These are phyloP conservation scores for Luffia ferchaultella DNA, from an alignment of 2,888 invertebrate species.

Conservation along the genomic window DNA sequence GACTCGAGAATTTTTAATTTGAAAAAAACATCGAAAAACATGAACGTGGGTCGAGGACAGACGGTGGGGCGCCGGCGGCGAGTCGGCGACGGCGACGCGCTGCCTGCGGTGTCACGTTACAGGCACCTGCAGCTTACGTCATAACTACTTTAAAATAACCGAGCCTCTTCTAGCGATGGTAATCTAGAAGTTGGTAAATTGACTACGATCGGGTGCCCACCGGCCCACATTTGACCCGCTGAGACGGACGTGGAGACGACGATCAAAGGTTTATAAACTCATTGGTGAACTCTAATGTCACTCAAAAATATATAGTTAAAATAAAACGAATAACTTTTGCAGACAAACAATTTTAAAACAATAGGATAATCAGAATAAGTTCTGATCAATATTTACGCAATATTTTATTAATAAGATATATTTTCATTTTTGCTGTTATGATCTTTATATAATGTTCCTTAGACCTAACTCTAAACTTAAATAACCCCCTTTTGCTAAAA, in stretches of 20 bases:
- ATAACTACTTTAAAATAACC: constrained; percentile 56
- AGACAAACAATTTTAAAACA: no score
- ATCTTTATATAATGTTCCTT: no score
- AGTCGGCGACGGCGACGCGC: constrained; percentile 1
- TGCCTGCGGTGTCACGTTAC: constrained; percentile 23
- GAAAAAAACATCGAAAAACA: background rate
- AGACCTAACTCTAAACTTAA: no score
- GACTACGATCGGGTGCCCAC: constrained; percentile 48
- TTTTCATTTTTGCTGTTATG: no score
- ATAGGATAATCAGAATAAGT: no score
- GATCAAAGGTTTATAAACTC: background rate
- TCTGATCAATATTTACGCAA: no score
- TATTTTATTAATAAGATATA: no score
- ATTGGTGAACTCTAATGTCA: no score
- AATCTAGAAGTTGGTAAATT: constrained; percentile 56
- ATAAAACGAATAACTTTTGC: no score
- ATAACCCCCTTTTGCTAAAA: no score
- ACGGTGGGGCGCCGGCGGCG: constrained; percentile 49
- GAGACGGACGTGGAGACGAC: constrained; percentile 30
- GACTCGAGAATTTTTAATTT: background rate
- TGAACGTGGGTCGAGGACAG: constrained; percentile 24
- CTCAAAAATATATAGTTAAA: no score
- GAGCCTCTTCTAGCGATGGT: constrained; percentile 50
- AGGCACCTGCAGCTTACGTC: constrained; percentile 55
- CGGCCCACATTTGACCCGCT: constrained; percentile 49